A percentile compares a stretch with the other conserved stretches of the same genome.
Evolutionary conservation across 2,888 invertebrate species (phyloP).

Genomic region (Noctua pronuba): DNA sequence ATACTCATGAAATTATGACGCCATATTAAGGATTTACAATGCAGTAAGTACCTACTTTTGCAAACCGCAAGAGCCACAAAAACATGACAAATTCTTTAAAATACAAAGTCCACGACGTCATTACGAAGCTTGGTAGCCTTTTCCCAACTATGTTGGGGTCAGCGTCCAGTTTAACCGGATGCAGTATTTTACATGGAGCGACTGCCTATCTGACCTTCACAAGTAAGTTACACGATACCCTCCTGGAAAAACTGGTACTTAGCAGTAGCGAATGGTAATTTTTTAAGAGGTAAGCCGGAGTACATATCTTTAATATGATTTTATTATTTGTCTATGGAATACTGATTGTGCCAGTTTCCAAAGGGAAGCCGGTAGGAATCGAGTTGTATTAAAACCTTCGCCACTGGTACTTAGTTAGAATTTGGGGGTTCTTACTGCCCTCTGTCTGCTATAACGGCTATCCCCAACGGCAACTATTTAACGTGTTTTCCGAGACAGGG

Average conservation of each 20-base stretch:
- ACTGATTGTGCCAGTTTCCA: no score
- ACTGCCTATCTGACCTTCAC: neutral
- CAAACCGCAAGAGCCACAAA: constrained; percentile 5
- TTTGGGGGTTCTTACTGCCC: neutral
- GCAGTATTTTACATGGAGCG: neutral
- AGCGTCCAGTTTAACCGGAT: neutral
- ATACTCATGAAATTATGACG: neutral
- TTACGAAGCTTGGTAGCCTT: neutral
- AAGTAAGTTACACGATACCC: neutral
- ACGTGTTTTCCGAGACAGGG: neutral
- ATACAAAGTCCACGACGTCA: neutral
- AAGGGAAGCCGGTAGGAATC: no score
- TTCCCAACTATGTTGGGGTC: neutral
- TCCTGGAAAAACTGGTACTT: neutral
- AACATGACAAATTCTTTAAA: neutral
- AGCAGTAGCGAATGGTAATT: no score
- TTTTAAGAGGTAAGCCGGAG: no score
- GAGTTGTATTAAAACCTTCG: no score
- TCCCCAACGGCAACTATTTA: neutral
- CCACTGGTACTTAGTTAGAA: neutral
- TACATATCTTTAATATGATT: no score
- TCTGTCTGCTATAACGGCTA: neutral
- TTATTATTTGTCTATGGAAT: no score
- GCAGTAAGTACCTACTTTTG: neutral
- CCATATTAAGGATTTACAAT: neutral